These are phyloP conservation scores for Hydrotaea diabolus DNA, from an alignment of 2,888 invertebrate species.

Conservation along the genomic window DNA sequence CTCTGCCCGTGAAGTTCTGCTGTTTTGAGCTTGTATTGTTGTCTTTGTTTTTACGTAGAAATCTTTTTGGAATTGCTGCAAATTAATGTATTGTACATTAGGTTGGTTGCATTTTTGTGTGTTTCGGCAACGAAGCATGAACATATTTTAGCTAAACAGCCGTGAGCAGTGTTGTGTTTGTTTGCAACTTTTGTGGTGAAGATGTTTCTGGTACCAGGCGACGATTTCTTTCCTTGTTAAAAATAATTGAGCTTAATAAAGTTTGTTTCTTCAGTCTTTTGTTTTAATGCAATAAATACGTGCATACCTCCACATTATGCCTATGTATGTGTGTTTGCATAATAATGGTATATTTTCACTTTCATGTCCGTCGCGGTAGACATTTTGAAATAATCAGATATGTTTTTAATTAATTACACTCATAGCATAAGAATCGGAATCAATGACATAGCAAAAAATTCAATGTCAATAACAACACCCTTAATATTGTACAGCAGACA, in stretches of 20 bases:
- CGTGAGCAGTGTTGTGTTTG: neutral
- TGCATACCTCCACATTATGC: too few species aligned
- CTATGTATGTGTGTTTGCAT: too few species aligned
- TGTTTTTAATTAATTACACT: too few species aligned
- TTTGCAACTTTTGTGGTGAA: constrained; percentile 20
- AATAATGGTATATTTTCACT: neutral
- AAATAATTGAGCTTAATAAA: neutral
- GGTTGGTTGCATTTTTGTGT: constrained; percentile 15
- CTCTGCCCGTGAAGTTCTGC: neutral
- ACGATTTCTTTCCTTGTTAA: neutral
- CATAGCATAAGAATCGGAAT: too few species aligned
- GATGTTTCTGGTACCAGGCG: constrained; percentile 32
- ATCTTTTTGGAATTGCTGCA: constrained; percentile 46
- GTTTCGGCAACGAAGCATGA: constrained; percentile 50
- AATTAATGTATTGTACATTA: constrained; percentile 50
- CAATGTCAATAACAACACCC: too few species aligned
- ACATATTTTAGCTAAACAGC: constrained; percentile 40
- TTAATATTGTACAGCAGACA: too few species aligned
- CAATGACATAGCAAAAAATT: too few species aligned
- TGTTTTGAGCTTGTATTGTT: neutral
- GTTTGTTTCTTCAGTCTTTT: neutral
- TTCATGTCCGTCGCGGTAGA: too few species aligned
- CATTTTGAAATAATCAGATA: too few species aligned
- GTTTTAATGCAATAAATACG: neutral
- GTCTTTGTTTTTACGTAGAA: constrained; percentile 21